Evolutionary conservation across 1,140 invertebrate species (phyloP).

Genomic region (Meloidogyne hapla): DNA sequence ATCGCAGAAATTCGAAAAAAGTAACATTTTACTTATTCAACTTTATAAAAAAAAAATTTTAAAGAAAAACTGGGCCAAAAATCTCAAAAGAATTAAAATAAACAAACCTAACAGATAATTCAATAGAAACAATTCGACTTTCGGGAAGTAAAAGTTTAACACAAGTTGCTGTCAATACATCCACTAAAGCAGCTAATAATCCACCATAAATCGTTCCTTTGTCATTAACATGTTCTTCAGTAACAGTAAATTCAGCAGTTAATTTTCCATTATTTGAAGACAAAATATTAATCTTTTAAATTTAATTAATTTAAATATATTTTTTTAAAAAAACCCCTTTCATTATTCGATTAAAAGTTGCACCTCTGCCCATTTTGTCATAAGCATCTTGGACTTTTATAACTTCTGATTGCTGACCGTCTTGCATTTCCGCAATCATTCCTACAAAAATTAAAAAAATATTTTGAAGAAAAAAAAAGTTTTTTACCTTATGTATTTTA

Average conservation of each 20-base stretch:
- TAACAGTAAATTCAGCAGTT: conserved; percentile 74
- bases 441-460: no score
- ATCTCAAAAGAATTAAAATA: no score
- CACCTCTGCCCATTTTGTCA: conserved; percentile 23
- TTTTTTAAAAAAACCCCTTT: conserved; percentile 3
- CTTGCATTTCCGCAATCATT: not conserved
- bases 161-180: conserved; percentile 79
- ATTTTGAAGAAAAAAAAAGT: no score
- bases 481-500: no score
- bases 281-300: not conserved
- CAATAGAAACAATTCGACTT: conserved; percentile 74
- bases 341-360: conserved; percentile 31
- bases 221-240: conserved; percentile 75
- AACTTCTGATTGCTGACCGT: not conserved
- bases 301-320: conserved; percentile 24
- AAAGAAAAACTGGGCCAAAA: no score
- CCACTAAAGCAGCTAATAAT: conserved; percentile 77
- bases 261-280: not conserved
- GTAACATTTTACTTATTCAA: no score
- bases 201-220: conserved; percentile 78
- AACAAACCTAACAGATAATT: conserved; percentile 62
- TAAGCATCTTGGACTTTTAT: conserved; percentile 18
- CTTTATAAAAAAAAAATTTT: no score
- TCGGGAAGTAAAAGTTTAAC: conserved; percentile 69
- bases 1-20: no score